These are phyloP conservation scores for Cephus sareptanus DNA, from an alignment of 2,888 invertebrate genomes.

Conservation along the genomic window DNA sequence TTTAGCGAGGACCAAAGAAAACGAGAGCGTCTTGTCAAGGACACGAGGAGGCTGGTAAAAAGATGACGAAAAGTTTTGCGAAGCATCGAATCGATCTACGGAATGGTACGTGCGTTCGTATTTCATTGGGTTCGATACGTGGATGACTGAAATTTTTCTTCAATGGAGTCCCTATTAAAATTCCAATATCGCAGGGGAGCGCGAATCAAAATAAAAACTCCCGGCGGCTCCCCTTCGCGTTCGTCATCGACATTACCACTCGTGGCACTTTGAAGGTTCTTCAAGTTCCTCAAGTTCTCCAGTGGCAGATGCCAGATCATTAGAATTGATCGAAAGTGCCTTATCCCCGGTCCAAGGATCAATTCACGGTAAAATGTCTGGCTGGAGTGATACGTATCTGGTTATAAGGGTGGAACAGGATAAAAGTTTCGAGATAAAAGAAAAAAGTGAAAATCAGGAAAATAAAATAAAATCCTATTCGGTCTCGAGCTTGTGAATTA, in stretches of 20 bases:
- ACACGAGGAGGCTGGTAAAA: neutral
- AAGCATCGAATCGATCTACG: neutral
- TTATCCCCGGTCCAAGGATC: neutral
- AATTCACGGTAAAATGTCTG: neutral
- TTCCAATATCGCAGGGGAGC: neutral
- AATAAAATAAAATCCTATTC: neutral
- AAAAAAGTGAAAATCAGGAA: neutral
- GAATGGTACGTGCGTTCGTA: neutral
- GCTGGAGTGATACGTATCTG: neutral
- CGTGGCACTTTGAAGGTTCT: slow-evolving; percentile 3
- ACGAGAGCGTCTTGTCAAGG: neutral
- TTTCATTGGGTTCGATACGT: neutral
- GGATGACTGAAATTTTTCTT: neutral
- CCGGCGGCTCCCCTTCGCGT: neutral
- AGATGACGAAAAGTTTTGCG: neutral
- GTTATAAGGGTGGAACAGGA: neutral
- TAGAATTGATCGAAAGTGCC: slow-evolving; percentile 4
- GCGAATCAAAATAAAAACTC: neutral
- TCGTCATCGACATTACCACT: neutral
- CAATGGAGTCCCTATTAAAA: neutral
- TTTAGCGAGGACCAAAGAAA: neutral
- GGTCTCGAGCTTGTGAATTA: neutral
- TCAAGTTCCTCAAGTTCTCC: neutral
- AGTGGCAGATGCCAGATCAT: slow-evolving; percentile 5
- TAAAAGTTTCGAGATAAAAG: no score